These are phyloP conservation scores for Aphidius colemani DNA, from an alignment of 2,888 invertebrate species.

Conservation along the genomic window DNA sequence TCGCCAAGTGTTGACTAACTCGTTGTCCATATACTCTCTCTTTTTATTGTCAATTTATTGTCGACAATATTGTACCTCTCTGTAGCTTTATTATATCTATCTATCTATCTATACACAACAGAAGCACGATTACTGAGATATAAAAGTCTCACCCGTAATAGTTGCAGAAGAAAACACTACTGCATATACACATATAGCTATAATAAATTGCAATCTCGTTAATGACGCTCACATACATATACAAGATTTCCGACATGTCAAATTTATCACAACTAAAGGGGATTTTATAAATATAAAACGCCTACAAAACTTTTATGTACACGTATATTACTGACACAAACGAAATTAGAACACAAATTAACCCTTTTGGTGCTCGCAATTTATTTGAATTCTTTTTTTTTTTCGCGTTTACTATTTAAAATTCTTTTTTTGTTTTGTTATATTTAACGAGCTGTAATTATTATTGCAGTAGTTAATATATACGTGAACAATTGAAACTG, in stretches of 20 bases:
- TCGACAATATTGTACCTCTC: slow-evolving; percentile 17
- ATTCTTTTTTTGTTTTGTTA: neutral
- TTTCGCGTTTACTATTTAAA: neutral
- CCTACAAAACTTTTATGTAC: too few species aligned
- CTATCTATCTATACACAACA: too few species aligned
- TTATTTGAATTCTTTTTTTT: neutral
- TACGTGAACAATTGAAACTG: slow-evolving; percentile 42
- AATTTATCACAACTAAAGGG: slow-evolving; percentile 1
- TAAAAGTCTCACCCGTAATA: too few species aligned
- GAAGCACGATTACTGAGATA: too few species aligned
- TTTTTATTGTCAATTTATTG: neutral
- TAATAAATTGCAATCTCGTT: slow-evolving; percentile 58
- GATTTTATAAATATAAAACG: too few species aligned
- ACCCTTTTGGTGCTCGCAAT: neutral
- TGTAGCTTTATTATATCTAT: neutral
- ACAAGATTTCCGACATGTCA: slow-evolving; percentile 5
- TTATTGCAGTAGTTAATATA: slow-evolving; percentile 7
- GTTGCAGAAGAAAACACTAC: slow-evolving; percentile 46
- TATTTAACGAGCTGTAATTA: neutral
- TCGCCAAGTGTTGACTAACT: slow-evolving; percentile 18
- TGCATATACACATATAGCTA: slow-evolving; percentile 24
- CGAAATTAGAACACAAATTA: slow-evolving; percentile 1
- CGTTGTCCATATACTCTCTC: slow-evolving; percentile 10
- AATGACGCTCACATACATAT: slow-evolving; percentile 42
- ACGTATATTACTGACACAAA: too few species aligned